These are phyloP conservation scores for Serripes groenlandicus DNA, from an alignment of 2,888 invertebrate genomes.

Conservation along the genomic window DNA sequence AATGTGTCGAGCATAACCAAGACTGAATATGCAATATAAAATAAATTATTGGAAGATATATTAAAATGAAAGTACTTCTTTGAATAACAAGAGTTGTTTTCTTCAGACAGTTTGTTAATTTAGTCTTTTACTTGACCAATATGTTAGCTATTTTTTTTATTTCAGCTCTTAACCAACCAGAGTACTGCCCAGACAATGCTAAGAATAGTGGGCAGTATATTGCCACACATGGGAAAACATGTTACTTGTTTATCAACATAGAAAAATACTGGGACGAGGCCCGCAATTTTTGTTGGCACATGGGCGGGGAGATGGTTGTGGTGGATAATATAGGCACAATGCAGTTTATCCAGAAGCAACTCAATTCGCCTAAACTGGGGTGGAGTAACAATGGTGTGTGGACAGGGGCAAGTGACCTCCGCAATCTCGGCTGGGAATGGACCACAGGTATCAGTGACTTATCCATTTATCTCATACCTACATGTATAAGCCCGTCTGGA, in stretches of 20 bases:
- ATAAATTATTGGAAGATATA: too few species aligned
- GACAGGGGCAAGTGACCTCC: slow-evolving; percentile 77
- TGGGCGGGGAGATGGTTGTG: slow-evolving; percentile 78
- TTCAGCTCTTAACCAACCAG: slow-evolving; percentile 10
- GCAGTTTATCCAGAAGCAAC: slow-evolving; percentile 71
- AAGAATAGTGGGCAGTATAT: slow-evolving; percentile 52
- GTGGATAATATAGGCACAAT: slow-evolving; percentile 73
- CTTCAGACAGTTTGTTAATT: too few species aligned
- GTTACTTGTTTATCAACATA: slow-evolving; percentile 77
- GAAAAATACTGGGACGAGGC: slow-evolving; percentile 80
- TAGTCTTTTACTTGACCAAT: too few species aligned
- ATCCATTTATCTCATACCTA: too few species aligned
- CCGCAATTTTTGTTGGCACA: slow-evolving; percentile 72
- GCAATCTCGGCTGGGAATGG: slow-evolving; percentile 77
- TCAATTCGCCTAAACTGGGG: slow-evolving; percentile 73
- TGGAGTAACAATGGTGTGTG: slow-evolving; percentile 80
- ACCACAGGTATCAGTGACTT: slow-evolving; percentile 75
- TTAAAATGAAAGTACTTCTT: too few species aligned
- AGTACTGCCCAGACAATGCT: slow-evolving; percentile 66
- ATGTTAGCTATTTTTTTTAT: not conserved
- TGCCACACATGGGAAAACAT: slow-evolving; percentile 64
- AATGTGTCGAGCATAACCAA: too few species aligned
- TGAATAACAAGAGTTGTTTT: too few species aligned
- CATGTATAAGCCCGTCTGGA: too few species aligned
- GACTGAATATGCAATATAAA: too few species aligned